Base-by-base conservation (phyloP, 2,888 invertebrate genomes). In the Euplagia quadripunctaria region DNA sequence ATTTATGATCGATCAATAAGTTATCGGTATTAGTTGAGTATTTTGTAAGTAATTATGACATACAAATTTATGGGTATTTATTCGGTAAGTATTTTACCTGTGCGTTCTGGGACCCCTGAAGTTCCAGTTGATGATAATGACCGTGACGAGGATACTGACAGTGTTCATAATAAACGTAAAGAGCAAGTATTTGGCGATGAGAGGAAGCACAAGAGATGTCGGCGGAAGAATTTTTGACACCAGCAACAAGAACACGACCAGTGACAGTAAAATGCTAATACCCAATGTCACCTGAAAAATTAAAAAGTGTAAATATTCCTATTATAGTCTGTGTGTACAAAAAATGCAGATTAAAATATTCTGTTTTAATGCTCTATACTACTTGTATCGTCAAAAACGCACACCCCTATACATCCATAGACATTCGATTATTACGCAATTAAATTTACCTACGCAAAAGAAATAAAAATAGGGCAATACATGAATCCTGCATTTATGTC, bases 111-210 rank as follows among this genome's bases (percentile, higher is more conserved):
- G 99, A 64, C 99, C 99, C 95, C 99, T 97, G 96, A 99, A 99
- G 94, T 99, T 99, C 98, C 99, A 99, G 94, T 99, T 99, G 92
- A 99, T 99, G 92, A 99, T 99, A 91, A 99, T 98, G 82, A 99
- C 99, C 64, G 99, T 99, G 73, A 99, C 99, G 87, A 99, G 97
- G 94, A 99, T 99, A 96, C 99, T 99, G 90, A 99, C 99, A 79
- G 99, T 99, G 96, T 99, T 99, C 99, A 99, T 99, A 88, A 99
- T 99, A 96, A 99, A 99, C 74, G 99, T 99, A 96, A 99, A 99
- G 69, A 99, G 97, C 84, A 99, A 97, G 96, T 99, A 99, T 96
- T 99, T 99, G 93, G 99, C 99, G 89, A 99, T 99, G 78, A 99
- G 97, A 71, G 99, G 99, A 89, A 99, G 97, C 90, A 99, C 99